phyloP scores from a whole-genome alignment of 2,113 vertebrate species.

The Pachyramphus minor region DNA sequence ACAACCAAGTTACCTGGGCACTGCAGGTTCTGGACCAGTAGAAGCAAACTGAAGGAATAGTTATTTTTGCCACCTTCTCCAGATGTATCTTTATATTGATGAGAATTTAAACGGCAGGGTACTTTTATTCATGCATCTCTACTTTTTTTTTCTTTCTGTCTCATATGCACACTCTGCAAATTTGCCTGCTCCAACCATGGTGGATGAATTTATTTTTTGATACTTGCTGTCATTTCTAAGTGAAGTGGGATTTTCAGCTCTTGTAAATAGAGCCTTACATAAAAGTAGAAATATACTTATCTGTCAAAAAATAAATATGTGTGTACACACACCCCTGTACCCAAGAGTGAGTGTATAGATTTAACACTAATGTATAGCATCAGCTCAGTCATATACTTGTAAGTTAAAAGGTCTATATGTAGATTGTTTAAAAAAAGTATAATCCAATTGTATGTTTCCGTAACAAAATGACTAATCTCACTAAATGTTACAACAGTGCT shows the following conservation, averaged over 20 bases:
- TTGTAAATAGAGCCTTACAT: neutral
- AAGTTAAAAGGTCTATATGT: neutral
- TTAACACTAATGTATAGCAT: neutral
- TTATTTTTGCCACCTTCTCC: neutral
- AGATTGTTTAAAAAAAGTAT: neutral
- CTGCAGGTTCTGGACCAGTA: neutral
- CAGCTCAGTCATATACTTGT: neutral
- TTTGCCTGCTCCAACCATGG: neutral
- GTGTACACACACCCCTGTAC: neutral
- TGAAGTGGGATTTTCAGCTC: neutral
- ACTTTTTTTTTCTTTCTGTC: neutral
- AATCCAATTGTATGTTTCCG: neutral
- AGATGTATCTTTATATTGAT: neutral
- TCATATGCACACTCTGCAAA: neutral
- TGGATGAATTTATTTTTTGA: neutral
- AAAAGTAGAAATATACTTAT: neutral
- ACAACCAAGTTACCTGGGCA: neutral
- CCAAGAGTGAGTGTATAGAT: neutral
- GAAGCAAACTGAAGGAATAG: neutral
- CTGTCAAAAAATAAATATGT: neutral
- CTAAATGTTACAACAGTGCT: constrained; percentile 12
- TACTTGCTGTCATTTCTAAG: neutral
- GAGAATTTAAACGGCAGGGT: neutral
- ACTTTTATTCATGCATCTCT: neutral
- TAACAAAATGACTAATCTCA: constrained; percentile 55